These are phyloP conservation scores for Tichodroma muraria DNA, from an alignment of 2,113 vertebrate genomes.

Conservation along the genomic window DNA sequence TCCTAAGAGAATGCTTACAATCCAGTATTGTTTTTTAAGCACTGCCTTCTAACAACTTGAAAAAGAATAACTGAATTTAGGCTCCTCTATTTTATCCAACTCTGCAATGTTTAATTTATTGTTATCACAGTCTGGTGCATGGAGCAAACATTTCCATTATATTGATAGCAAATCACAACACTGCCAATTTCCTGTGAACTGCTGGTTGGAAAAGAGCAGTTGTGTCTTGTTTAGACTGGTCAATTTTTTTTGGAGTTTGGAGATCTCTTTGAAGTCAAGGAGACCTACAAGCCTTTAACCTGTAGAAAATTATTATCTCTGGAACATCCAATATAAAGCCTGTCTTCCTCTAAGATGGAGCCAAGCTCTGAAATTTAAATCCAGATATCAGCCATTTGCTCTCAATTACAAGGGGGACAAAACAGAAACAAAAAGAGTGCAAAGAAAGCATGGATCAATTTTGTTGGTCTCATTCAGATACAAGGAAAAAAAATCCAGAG, in stretches of 20 bases:
- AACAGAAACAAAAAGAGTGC: neutral
- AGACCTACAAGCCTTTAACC: neutral
- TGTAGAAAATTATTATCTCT: neutral
- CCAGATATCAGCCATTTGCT: neutral
- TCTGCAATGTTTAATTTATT: neutral
- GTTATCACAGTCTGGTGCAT: neutral
- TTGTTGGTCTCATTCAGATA: neutral
- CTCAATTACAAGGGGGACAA: neutral
- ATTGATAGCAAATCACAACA: neutral
- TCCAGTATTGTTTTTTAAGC: neutral
- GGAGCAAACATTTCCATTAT: neutral
- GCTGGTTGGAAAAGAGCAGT: neutral
- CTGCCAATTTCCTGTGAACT: neutral
- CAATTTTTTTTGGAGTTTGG: neutral
- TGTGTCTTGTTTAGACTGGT: neutral
- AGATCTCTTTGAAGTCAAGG: neutral
- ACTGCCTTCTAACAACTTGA: neutral
- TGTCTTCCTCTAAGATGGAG: neutral
- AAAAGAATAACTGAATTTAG: neutral
- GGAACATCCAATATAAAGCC: neutral
- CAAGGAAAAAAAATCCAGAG: neutral
- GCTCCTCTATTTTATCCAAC: neutral
- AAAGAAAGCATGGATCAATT: neutral
- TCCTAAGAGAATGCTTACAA: neutral
- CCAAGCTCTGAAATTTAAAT: neutral